Evolutionary conservation across 2,888 invertebrate species (phyloP), one percentile per base, ranked within the genome.

Genomic region (Cheilosia urbana): DNA sequence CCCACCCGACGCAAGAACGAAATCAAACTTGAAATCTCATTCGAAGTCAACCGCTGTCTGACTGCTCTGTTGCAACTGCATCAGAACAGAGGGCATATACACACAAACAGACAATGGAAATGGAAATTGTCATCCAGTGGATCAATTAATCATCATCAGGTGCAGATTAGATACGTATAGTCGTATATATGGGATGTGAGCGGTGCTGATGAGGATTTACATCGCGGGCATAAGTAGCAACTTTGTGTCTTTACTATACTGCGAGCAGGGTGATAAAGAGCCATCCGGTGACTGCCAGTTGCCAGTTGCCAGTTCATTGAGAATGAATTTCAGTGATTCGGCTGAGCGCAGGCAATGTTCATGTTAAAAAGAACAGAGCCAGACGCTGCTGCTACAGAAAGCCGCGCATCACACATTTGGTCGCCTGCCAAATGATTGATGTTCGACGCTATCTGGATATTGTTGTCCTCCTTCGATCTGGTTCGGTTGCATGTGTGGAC

Each of bases 131-230:
- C 85, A 71, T 85, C 76, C 81, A 34, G 34, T 37, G 51, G 45
- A 57, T 77, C 81, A 81, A 81, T 85, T 85, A 85, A 85, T 85
- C 85, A 85, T 66, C 76, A 77, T 85, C 85, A 85, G 68, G 76
- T 63, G 57, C 2, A 66, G 55, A 71, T 60, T 60, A 77, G 62
- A 72, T 73, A 27, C 1, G 27, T 27, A 27, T 27, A 72, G 69
- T 6, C 1, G 27, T 27, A 27, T 27, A 57, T 62, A 37, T 37
- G 13, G 37, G 66, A 85, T 60, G 58, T 57, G 77, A 75, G 71
- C 57, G 57, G 57, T 63, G 49, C 65, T 78, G 71, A 71, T 71
- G 71, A 57, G 63, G 45, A 78, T 68, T 71, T 68, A 66, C 49
- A 40, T 27, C 24, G n/a, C 51, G 15, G 13, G 19, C 13, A 63